Evolutionary conservation across 2,797 vertebrate genomes (phyloP), one percentile per base, ranked within the genome.

Genomic region (Cyprinella venusta): DNA sequence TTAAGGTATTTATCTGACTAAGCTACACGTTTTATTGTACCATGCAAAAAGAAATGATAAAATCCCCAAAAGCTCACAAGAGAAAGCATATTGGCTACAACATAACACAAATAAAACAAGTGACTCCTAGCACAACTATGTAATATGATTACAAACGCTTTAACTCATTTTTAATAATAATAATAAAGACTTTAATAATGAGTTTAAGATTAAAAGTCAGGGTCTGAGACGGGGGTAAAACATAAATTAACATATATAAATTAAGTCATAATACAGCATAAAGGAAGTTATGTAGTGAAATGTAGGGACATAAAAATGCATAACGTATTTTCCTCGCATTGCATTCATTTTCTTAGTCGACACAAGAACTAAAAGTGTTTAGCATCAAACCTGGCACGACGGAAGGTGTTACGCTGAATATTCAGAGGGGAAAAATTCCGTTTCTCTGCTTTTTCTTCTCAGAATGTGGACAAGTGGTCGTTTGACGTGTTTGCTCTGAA

Each of bases 401-500:
- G 4, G n/a, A 24, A 59, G 1, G 9, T 1, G 56, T 4, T 24
- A 24, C 12, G n/a, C 24, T 15, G 5, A 26, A 15, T 24, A 15
- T 61, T 24, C 59, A 7, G 59, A 61, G 12, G 2, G 12, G 24
- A 65, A 19, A 4, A 19, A 8, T 52, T 70, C 30, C 82, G 65
- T 8, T 52, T 18, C 13, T 77, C 19, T 70, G 24, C 74, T 12
- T 10, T 1, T 85, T 18, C 81, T 56, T 84, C 90, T 16, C 93
- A 99, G 98, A 94, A 98, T 87, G 95, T 99, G 87, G 97, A 99
- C 92, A 96, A 95, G 83, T 99, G 97, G 97, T 97, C 97, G 8
- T 99, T 99, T 68, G 96, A 99, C 70, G 97, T 99, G 82, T 99
- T 99, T 87, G 97, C 96, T 77, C 94, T 99, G 79, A 98, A 99